These are phyloP conservation scores for Crenuchus spilurus DNA, from an alignment of 2,797 vertebrate genomes.

Conservation along the genomic window DNA sequence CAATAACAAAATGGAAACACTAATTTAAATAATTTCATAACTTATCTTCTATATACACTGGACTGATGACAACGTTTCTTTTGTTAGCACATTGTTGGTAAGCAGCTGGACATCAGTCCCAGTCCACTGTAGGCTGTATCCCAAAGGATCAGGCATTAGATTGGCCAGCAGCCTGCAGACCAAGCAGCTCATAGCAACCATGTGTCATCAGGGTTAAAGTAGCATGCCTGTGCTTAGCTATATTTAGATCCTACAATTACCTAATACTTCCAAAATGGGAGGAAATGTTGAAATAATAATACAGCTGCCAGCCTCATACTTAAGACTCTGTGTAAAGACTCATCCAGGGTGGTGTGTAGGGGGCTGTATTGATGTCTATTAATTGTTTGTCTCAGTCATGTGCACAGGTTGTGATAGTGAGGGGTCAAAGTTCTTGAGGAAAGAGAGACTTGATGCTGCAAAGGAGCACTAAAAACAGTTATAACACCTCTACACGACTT, in stretches of 20 bases:
- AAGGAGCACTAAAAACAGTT: too few relatives aligned
- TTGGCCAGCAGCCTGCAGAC: neutral
- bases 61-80: neutral
- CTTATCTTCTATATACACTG: neutral
- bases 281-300: constrained; percentile 54
- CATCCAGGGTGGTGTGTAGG: neutral
- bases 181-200: constrained; percentile 57
- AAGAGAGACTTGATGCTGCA: too few relatives aligned
- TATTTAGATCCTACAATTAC: constrained; percentile 76
- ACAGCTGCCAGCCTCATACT: neutral
- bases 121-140: neutral
- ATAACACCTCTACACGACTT: too few relatives aligned
- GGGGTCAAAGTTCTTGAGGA: neutral
- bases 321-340: too few relatives aligned
- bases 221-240: constrained; percentile 59
- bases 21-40: neutral
- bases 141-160: constrained; percentile 8
- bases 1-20: neutral
- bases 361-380: neutral
- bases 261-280: constrained; percentile 68
- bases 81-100: neutral
- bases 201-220: constrained; percentile 66
- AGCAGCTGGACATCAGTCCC: neutral
- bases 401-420: neutral
- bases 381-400: neutral